Evolutionary conservation across 2,113 vertebrate species (phyloP), one percentile per base, ranked within the genome.

Genomic region (Spea multiplicata): DNA sequence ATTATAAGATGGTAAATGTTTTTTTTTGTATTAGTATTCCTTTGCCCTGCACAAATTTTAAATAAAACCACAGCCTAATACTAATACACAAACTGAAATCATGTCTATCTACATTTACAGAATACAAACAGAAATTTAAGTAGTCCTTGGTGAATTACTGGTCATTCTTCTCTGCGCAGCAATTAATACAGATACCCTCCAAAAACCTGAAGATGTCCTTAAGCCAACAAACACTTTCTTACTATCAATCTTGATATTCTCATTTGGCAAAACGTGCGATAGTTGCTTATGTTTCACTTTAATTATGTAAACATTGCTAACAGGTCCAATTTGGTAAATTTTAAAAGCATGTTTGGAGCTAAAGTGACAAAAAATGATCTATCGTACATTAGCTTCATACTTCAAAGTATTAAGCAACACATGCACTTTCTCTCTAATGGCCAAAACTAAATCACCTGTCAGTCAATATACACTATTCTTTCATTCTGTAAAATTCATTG

Each of bases 401-500:
- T 59, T 74, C 78, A 74, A 80, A 81, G 73, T 75, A 84, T 53
- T 82, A 61, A 78, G 73, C 17, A 76, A 80, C 70, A 80, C 0
- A 30, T 78, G 82, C 52, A 75, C 47, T 81, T 65, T 73, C 62
- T 68, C 66, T 74, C 81, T 81, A 49, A 69, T 66, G 69, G 73
- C 44, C 44, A 71, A 81, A 76, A 75, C 71, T 68, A 76, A 81
- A 79, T 77, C 69, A 81, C 62, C 73, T 50, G 81, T 67, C 30
- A 66, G 53, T 82, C 75, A 48, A 45, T 80, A 66, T 84, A 73
- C 45, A 77, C 76, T 85, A 67, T 81, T 82, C 30, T 78, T 87
- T 78, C 77, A 78, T 77, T 83, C 44, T 74, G 71, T 81, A 76
- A 77, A 83, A 77, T 85, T 82, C 65, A 78, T 57, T 84, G 71